Percentiles rank a stretch among this genome's conserved stretches.
Evolutionary conservation across 2,113 vertebrate genomes (phyloP).

Genomic region (Sander lucioperca): DNA sequence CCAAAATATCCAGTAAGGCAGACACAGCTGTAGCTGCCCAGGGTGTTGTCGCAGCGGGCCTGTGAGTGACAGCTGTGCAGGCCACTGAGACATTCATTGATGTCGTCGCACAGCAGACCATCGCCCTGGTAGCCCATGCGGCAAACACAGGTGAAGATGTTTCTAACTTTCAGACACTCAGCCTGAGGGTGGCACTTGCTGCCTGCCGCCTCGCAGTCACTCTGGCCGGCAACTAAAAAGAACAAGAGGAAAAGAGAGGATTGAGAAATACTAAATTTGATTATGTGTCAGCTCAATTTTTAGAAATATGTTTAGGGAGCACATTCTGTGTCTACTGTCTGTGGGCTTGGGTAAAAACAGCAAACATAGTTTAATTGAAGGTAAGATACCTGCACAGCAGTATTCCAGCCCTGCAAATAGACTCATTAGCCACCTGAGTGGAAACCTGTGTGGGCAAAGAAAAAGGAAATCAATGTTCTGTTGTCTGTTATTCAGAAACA

Average conservation of each 20-base stretch:
- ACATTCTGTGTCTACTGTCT: background rate
- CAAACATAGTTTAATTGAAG: background rate
- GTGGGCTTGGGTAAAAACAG: background rate
- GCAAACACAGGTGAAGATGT: slow-evolving; percentile 76
- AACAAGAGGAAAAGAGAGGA: slow-evolving; percentile 4
- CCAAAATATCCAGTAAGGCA: slow-evolving; percentile 83
- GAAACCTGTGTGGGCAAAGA: slow-evolving; percentile 62
- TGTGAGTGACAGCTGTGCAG: slow-evolving; percentile 77
- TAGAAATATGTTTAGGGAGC: background rate
- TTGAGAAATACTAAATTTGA: background rate
- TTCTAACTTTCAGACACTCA: slow-evolving; percentile 76
- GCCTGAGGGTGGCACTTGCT: slow-evolving; percentile 77
- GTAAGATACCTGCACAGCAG: slow-evolving; percentile 70
- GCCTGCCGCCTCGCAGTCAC: slow-evolving; percentile 75
- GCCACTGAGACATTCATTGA: slow-evolving; percentile 81
- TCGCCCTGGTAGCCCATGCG: slow-evolving; percentile 80
- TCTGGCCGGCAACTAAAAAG: slow-evolving; percentile 65
- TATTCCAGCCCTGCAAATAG: slow-evolving; percentile 57
- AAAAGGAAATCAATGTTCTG: background rate
- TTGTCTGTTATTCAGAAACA: background rate
- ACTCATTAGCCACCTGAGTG: slow-evolving; percentile 70
- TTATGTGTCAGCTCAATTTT: background rate
- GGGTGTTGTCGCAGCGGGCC: slow-evolving; percentile 81
- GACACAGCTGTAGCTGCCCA: slow-evolving; percentile 83
- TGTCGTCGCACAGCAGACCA: slow-evolving; percentile 80